phyloP scores from a whole-genome alignment of 1,140 invertebrate species.

The Drosophila albomicans region DNA sequence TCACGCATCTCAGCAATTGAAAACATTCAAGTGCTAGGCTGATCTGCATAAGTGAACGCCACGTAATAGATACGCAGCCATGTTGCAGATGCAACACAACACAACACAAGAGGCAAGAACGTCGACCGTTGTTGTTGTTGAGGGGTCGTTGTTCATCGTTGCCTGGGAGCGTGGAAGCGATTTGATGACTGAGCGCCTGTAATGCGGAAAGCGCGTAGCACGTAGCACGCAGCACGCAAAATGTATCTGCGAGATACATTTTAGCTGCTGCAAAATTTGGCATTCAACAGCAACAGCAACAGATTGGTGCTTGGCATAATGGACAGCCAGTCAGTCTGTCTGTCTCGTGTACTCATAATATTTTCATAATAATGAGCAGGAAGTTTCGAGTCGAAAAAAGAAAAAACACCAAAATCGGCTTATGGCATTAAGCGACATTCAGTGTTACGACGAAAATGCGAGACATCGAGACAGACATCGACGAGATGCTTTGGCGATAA shows the following conservation, averaged over 20 bases:
- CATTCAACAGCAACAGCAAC: slow-evolving; percentile 15
- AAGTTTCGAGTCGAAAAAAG: slow-evolving; percentile 45
- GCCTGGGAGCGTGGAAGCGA: slow-evolving; percentile 30
- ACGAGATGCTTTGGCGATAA: slow-evolving; percentile 34
- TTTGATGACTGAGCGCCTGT: slow-evolving; percentile 43
- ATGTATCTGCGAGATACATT: slow-evolving; percentile 26
- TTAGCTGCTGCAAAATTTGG: slow-evolving; percentile 13
- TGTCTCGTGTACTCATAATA: slow-evolving; percentile 30
- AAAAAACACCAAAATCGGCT: slow-evolving; percentile 68
- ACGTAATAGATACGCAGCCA: slow-evolving; percentile 53
- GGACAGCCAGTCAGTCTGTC: background rate
- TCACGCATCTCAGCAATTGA: slow-evolving; percentile 42
- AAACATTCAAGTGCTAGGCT: slow-evolving; percentile 74
- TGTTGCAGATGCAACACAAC: slow-evolving; percentile 33
- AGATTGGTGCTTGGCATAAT: slow-evolving; percentile 12
- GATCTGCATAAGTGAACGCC: slow-evolving; percentile 53
- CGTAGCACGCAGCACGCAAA: slow-evolving; percentile 42
- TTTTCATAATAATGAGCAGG: slow-evolving; percentile 73
- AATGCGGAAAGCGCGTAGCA: slow-evolving; percentile 54
- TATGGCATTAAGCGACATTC: slow-evolving; percentile 61
- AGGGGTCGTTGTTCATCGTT: slow-evolving; percentile 74
- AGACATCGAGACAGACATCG: background rate
- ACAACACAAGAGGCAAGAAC: slow-evolving; percentile 24
- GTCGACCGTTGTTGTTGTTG: slow-evolving; percentile 1
- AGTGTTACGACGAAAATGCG: slow-evolving; percentile 32